Conservation (phyloP, 2,888 invertebrate genomes). For the Leucoma salicis region DNA sequence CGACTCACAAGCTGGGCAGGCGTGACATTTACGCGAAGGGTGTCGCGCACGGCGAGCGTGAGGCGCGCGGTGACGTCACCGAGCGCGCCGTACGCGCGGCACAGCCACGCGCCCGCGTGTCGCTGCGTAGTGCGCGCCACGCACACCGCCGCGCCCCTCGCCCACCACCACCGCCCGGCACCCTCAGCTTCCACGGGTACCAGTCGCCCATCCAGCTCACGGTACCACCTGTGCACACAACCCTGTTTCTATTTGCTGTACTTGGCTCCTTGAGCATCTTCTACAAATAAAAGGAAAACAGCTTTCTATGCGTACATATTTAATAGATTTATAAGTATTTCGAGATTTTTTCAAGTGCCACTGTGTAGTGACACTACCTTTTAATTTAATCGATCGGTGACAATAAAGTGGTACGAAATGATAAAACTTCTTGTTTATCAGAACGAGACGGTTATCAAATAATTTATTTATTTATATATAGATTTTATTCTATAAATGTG, state of each 20-base stretch:
- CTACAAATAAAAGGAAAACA: no score
- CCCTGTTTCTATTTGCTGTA: background rate
- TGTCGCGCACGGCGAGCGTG: constrained; percentile 82
- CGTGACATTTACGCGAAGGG: constrained; percentile 82
- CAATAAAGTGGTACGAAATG: no score
- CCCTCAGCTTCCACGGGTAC: constrained; percentile 39
- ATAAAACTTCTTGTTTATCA: no score
- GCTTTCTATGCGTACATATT: no score
- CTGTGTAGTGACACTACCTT: no score
- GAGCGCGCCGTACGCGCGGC: constrained; percentile 85
- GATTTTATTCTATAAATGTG: no score
- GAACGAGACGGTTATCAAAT: no score
- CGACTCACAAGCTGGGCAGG: constrained; percentile 80
- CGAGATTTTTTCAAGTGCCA: no score
- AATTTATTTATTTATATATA: no score
- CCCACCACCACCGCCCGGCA: constrained; percentile 83
- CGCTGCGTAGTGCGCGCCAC: constrained; percentile 82
- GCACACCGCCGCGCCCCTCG: constrained; percentile 87
- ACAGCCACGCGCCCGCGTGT: constrained; percentile 86
- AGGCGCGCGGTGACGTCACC: constrained; percentile 86
- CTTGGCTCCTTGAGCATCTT: background rate
- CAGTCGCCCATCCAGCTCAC: constrained; percentile 78
- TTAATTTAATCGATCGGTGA: no score
- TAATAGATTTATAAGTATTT: no score
- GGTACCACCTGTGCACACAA: constrained; percentile 73